Evolutionary conservation across 2,113 vertebrate genomes (phyloP), one percentile per base, ranked within the genome.

Genomic region (Oxyura jamaicensis): DNA sequence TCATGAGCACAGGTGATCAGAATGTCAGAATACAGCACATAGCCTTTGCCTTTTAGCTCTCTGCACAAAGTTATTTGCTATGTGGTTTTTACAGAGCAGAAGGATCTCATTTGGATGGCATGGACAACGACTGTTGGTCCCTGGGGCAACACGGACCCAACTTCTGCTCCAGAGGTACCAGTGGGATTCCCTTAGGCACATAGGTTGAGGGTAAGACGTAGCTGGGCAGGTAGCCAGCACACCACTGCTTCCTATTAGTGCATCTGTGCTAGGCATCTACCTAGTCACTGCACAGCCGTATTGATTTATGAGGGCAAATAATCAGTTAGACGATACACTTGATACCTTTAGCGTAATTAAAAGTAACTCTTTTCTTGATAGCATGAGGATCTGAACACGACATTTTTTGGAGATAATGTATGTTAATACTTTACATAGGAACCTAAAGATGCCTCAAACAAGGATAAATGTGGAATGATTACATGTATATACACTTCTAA

Each of bases 301-400:
- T 22, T 88, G 75, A 74, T 91, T 86, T 90, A 86, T 69, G 67
- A 73, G 50, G 68, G 88, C 46, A 74, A 80, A 90, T 83, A 81
- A 83, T 50, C 36, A 71, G 63, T 53, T 13, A 65, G 75, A 80
- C 35, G 56, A 50, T 53, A 68, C 21, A 65, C 26, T 67, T 35
- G 66, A 19, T 48, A 83, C 4, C 33, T 85, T 94, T 53, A 68
- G 18, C 6, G 2, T 87, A 58, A 74, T 35, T 83, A 28, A 68
- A 5, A 42, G 29, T 53, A 58, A 71, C 14, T 6, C 3, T 44
- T 84, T 68, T 35, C 29, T 41, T 89, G 16, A 26, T 55, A 48
- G 11, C 58, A 66, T 21, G 58, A 82, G 35, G 8, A 48, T 63
- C 35, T 82, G 74, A 85, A 91, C 58, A 60, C 7, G 55, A 14